These are phyloP conservation scores for Hypolimnas misippus DNA, from an alignment of 2,888 invertebrate genomes.

Conservation along the genomic window DNA sequence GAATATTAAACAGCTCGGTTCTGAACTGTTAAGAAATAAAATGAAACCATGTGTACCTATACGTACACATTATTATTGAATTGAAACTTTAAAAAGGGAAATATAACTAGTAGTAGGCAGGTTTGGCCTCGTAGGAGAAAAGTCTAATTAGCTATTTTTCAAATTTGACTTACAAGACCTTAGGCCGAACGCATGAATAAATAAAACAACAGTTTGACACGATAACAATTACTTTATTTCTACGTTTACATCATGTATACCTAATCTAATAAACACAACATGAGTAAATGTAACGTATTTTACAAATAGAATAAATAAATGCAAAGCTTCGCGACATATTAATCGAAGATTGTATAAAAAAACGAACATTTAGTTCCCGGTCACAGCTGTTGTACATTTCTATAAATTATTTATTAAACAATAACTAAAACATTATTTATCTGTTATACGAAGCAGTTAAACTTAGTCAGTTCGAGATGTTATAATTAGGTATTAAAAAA, in stretches of 20 bases:
- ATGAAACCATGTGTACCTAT: not conserved
- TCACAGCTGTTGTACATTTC: constrained; percentile 4
- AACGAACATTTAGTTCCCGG: not conserved
- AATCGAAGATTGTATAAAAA: not conserved
- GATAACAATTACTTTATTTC: constrained; percentile 7
- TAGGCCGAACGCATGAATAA: not conserved
- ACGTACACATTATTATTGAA: not conserved
- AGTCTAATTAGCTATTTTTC: too few relatives aligned
- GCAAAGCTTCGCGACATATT: not conserved
- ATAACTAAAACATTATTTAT: not conserved
- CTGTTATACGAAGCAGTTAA: not conserved
- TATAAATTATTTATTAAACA: constrained; percentile 1
- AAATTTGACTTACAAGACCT: too few relatives aligned
- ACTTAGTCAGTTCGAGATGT: not conserved
- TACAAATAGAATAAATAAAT: constrained; percentile 12
- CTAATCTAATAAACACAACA: constrained; percentile 4
- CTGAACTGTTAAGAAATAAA: too few relatives aligned
- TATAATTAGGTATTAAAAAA: not conserved
- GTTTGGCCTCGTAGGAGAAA: too few relatives aligned
- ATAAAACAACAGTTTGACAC: not conserved
- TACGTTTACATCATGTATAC: not conserved
- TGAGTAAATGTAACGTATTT: constrained; percentile 8
- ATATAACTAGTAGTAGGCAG: too few relatives aligned
- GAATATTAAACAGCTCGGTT: not conserved
- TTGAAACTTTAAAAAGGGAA: too few relatives aligned